These are phyloP conservation scores for Ispidina lecontei DNA, from an alignment of 2,797 vertebrate species.

Conservation along the genomic window DNA sequence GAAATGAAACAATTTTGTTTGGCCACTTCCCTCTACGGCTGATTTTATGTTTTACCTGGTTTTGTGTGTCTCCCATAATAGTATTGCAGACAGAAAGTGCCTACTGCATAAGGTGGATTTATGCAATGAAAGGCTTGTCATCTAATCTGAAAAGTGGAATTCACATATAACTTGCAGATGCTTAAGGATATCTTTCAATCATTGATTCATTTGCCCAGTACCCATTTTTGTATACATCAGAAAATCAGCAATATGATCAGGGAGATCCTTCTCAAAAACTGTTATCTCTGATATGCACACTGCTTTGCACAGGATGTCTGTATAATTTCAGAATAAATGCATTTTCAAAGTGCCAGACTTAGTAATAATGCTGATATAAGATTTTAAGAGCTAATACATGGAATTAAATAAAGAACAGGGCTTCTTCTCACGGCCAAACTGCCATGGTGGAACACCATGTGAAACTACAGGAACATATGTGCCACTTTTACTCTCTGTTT, in stretches of 20 bases:
- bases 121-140: not conserved
- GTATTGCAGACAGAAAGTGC: not conserved
- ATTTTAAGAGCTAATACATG: not conserved
- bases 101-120: not conserved
- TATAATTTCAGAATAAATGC: not conserved
- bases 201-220: not conserved
- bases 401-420: not conserved
- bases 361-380: too few species aligned
- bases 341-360: not conserved
- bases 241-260: not conserved
- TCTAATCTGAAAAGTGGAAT: not conserved
- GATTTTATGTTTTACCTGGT: not conserved
- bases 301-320: not conserved
- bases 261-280: not conserved
- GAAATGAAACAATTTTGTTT: not conserved
- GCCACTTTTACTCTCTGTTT: not conserved
- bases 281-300: not conserved
- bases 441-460: not conserved
- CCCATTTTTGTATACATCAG: not conserved
- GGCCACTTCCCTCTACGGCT: fast-evolving
- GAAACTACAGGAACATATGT: not conserved
- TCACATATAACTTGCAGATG: not conserved
- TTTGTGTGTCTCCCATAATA: not conserved
- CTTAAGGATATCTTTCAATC: not conserved
- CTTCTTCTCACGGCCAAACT: not conserved